These are phyloP conservation scores for Ptychodera flava DNA, from an alignment of 35 echinoderm and acorn worm species.

Conservation along the genomic window DNA sequence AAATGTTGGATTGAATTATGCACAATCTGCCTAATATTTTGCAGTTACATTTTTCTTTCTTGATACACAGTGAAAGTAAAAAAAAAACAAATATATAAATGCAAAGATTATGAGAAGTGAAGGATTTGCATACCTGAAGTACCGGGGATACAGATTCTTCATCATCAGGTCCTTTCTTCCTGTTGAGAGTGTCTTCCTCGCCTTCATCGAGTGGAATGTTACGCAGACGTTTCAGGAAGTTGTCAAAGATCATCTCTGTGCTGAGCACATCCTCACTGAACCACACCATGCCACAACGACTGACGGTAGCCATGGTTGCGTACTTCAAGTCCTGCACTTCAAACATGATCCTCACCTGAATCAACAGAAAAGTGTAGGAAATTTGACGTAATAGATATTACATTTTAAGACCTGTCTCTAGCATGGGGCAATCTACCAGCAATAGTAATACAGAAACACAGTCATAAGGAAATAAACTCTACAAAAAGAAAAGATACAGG, in stretches of 20 bases:
- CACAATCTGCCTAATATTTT: background rate
- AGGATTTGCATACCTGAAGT: conserved; percentile 68
- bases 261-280: conserved; percentile 99
- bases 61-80: background rate
- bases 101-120: background rate
- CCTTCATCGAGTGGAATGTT: conserved; percentile 77
- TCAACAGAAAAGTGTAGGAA: no score
- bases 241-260: conserved; percentile 96
- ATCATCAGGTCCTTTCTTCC: conserved; percentile 22
- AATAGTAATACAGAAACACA: no score
- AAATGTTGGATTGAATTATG: background rate
- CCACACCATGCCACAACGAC: conserved; percentile 99
- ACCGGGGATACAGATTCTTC: conserved; percentile 72
- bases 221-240: conserved; percentile 75
- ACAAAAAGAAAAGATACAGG: no score
- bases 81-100: background rate
- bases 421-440: no score
- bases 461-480: no score
- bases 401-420: no score
- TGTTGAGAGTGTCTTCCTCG: conserved; percentile 39
- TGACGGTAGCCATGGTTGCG: conserved; percentile 97
- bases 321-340: conserved; percentile 91
- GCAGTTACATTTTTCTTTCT: background rate
- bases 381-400: no score
- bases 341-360: conserved; percentile 98